Base-by-base conservation (phyloP, 2,888 invertebrate species). In the Cephus sareptanus region DNA sequence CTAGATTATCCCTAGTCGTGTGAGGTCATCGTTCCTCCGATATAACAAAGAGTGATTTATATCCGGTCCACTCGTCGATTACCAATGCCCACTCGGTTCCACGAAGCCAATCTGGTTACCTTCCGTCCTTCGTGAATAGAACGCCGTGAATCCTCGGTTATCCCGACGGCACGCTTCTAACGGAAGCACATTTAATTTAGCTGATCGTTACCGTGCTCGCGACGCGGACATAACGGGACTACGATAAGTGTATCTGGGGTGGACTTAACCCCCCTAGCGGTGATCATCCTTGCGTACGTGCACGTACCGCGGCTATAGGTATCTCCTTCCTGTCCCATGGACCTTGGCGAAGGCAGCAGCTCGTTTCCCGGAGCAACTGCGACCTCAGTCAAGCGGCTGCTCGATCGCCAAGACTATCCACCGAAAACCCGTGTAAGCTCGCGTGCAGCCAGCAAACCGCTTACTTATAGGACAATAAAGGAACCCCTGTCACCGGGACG, bases 401-500 rank as follows among this genome's bases (percentile, higher is more conserved):
- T 56, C 23, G 56, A 56, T 56, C 9, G 56, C 23, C 56, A 56
- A 23, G 1, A 56, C 56, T 23, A 56, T 56, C 56, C 56, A 56
- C 56, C 6, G 56, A 56, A 56, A 56, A 56, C 23, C 23, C 56
- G 23, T 56, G 56, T 9, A 56, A 56, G 56, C 56, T 56, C 23
- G 56, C 56, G 56, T 56, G 56, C 23, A 30, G 9, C 56, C 56
- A 56, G 78, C 79, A 76, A 79, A 83, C 84, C 82, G 83, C 83
- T 83, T 81, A 83, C 82, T 82, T 81, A 80, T 81, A 83, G 83
- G 83, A 85, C 85, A 86, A 86, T 86, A 85, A 85, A 83, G 80
- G 82, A 81, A 79, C 80, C 82, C 83, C 85, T 87, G 89, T 89
- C 87, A 88, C 84, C 83, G 80, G 76, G 81, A 79, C 81, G 86